Percentiles rank a stretch among this genome's conserved stretches.
Evolutionary conservation across 1,140 invertebrate species (phyloP).

Genomic region (Diuraphis noxia): DNA sequence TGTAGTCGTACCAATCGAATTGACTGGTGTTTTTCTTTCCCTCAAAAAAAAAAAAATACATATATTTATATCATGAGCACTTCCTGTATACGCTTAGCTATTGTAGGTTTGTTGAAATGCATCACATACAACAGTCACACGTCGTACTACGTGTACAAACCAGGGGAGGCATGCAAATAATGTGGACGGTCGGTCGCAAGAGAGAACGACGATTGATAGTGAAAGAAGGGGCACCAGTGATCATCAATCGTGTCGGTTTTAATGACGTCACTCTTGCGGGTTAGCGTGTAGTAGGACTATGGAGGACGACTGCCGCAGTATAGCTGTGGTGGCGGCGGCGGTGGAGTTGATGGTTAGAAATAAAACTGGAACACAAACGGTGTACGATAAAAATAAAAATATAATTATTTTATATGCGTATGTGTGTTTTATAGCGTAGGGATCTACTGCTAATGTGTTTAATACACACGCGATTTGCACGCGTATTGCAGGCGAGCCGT

Average conservation of each 20-base stretch:
- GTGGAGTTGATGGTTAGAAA: conserved; percentile 14
- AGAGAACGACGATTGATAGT: not conserved
- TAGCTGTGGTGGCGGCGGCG: not conserved
- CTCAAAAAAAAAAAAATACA: not conserved
- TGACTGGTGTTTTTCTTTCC: not conserved
- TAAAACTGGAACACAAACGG: conserved; percentile 46
- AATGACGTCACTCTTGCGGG: not conserved
- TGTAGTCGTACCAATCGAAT: not conserved
- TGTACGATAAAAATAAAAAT: conserved; percentile 40
- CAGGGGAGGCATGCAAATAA: not conserved
- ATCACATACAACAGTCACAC: not conserved
- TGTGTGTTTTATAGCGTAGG: not conserved
- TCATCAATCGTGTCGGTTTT: conserved; percentile 18
- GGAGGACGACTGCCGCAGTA: not conserved
- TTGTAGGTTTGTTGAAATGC: not conserved
- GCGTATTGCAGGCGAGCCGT: not conserved
- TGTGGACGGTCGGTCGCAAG: not conserved
- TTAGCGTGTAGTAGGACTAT: not conserved
- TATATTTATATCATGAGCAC: not conserved
- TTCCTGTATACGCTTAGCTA: not conserved
- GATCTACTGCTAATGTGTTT: not conserved
- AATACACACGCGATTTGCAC: not conserved
- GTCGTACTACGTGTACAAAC: not conserved
- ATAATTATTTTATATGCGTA: not conserved
- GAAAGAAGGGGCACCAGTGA: not conserved